These are phyloP conservation scores for Paragorgia papillata DNA, from an alignment of 92 coral and sea anemone genomes.

Conservation along the genomic window DNA sequence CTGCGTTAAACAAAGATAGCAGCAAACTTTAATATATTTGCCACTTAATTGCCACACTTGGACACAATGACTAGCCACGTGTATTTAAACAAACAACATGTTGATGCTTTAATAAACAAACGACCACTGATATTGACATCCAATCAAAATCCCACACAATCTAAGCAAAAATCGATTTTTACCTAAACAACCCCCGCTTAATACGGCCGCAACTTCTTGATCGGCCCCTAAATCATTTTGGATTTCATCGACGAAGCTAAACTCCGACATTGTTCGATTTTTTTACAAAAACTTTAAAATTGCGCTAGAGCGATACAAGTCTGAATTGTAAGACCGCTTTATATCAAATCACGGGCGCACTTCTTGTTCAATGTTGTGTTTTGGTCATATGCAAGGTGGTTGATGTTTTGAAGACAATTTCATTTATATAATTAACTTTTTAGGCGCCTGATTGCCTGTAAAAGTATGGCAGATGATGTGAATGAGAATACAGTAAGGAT, in stretches of 20 bases:
- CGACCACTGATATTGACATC: background rate
- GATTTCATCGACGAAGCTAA: constrained; percentile 5
- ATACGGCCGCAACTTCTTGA: constrained; percentile 85
- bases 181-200: constrained; percentile 51
- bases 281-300: background rate
- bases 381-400: too few species aligned
- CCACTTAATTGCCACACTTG: constrained; percentile 17
- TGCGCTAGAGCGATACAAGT: constrained; percentile 19
- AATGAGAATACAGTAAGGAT: background rate
- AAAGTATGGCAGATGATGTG: background rate
- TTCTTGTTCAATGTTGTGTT: too few species aligned
- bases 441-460: too few species aligned
- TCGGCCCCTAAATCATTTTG: constrained; percentile 56
- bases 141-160: background rate
- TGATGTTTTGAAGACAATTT: too few species aligned
- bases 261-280: constrained; percentile 22
- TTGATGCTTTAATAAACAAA: background rate
- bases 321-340: too few species aligned
- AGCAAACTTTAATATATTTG: constrained; percentile 1
- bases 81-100: constrained; percentile 13
- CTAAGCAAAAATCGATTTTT: background rate
- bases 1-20: constrained; percentile 30
- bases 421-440: too few species aligned
- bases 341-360: too few species aligned
- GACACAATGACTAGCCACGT: constrained; percentile 33